Percentiles rank a stretch among this genome's conserved stretches.
Evolutionary conservation across 2,797 vertebrate genomes (phyloP).

Genomic region (Echiichthys vipera): DNA sequence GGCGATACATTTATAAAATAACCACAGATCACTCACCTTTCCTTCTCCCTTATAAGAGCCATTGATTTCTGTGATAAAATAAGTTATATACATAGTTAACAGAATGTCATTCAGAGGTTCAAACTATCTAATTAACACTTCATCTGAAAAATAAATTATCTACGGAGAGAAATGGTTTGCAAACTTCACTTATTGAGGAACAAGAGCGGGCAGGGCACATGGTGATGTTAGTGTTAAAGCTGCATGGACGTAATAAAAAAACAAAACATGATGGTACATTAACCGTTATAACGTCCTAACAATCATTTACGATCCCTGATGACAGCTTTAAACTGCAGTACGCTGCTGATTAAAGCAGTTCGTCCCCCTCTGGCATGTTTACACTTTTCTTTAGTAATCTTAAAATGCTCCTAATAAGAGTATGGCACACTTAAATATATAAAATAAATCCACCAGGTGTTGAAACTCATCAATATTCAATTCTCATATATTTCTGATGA

Average conservation of each 20-base stretch:
- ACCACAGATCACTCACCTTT: conserved; percentile 1
- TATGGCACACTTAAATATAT: no score
- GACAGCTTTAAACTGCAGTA: not conserved
- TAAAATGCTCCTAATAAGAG: no score
- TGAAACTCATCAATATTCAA: no score
- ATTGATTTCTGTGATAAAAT: conserved; percentile 30
- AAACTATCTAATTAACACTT: not conserved
- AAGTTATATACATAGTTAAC: not conserved
- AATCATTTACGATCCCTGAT: not conserved
- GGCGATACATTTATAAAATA: conserved; percentile 18
- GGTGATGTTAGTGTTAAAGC: not conserved
- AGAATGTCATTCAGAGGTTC: not conserved
- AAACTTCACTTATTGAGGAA: not conserved
- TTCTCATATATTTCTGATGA: no score
- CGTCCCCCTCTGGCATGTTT: no score
- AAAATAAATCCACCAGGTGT: no score
- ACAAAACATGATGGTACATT: no score
- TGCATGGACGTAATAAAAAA: not conserved
- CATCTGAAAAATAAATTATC: not conserved
- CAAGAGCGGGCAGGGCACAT: not conserved
- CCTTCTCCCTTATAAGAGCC: conserved; percentile 38
- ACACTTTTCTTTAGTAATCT: no score
- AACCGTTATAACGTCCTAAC: no score
- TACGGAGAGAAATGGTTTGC: not conserved
- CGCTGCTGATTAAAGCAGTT: not conserved